A percentile compares a stretch with the other conserved stretches of the same genome.
Conservation (phyloP, 1,140 invertebrate genomes). For the Popillia japonica region DNA sequence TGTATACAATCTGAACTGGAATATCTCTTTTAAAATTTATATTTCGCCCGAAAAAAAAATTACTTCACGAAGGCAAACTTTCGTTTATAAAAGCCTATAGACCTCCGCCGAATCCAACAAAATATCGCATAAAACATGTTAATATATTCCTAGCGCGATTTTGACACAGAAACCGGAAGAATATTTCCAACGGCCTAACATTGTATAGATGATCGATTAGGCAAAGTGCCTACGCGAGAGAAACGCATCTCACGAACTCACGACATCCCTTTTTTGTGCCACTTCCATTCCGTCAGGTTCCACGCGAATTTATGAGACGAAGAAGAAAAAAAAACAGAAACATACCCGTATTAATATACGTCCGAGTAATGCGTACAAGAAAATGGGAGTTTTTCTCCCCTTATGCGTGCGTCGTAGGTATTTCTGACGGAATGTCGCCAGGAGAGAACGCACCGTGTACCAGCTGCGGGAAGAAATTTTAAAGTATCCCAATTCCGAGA, state of each 20-base stretch:
- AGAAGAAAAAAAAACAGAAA: background rate
- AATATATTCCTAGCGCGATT: conserved; percentile 31
- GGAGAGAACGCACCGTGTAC: background rate
- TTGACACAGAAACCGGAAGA: conserved; percentile 29
- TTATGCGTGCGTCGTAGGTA: background rate
- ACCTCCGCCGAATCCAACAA: background rate
- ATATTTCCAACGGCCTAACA: conserved; percentile 22
- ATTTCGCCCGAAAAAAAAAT: background rate
- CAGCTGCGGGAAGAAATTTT: background rate
- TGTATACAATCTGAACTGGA: background rate
- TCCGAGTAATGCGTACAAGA: background rate
- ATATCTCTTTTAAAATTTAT: conserved; percentile 30
- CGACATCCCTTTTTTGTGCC: conserved; percentile 7
- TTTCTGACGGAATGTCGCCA: background rate
- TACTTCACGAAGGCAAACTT: conserved; percentile 22
- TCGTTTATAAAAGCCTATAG: conserved; percentile 31
- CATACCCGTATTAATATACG: conserved; percentile 16
- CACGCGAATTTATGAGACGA: background rate
- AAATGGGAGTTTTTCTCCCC: background rate
- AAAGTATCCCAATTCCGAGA: conserved; percentile 14
- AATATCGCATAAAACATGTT: conserved; percentile 30
- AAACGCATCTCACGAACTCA: background rate
- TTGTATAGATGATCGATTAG: conserved; percentile 31
- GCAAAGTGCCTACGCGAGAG: conserved; percentile 26
- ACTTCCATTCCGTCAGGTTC: background rate